Evolutionary conservation across 2,888 invertebrate species (phyloP), one percentile per base, ranked within the genome.

Genomic region (Pantelozetes paolii): DNA sequence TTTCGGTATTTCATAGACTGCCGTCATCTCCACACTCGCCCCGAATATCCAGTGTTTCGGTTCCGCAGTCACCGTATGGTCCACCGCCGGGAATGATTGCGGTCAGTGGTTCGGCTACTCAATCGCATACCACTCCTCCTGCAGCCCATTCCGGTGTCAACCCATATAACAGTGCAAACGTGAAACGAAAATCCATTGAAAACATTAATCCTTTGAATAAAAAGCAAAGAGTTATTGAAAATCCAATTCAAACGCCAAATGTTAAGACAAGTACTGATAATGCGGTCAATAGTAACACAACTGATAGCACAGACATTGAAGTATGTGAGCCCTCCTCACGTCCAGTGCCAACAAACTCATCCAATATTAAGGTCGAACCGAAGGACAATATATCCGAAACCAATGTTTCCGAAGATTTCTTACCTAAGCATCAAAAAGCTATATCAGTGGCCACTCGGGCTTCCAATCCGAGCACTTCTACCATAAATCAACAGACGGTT

Each of bases 21-120:
- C 13, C 64, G 9, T 32, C 69, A 2, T 69, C 69, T 45, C 69
- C 69, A 45, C 69, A 45, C 45, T 69, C 69, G 40, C 45, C 45
- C 20, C 42, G 69, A 13, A 69, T 69, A 69, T 15, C 69, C 11
- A 45, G 15, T 26, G 69, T 42, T 45, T 26, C 69, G 20, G 26
- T 42, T 2, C 45, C 26, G 1, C 71, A 50, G n/a, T 71, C 71
- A 23, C 71, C 71, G 11, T 71, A 71, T 30, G 71, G 71, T 3
- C 71, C 71, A 3, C 54, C 71, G 9, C 71, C 71, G 13, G 71
- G 71, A 71, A 57, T 57, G 57, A 32, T 71, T 32, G 3, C 54
- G 3, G 50, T 71, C 28, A 69, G 40, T 18, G 23, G 28, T 8
- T 57, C 48, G 3, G 1, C n/a, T 2, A 28, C 5, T 2, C 40